Evolutionary conservation across 2,797 vertebrate species (phyloP).

Genomic region (Lophotriccus pileatus): DNA sequence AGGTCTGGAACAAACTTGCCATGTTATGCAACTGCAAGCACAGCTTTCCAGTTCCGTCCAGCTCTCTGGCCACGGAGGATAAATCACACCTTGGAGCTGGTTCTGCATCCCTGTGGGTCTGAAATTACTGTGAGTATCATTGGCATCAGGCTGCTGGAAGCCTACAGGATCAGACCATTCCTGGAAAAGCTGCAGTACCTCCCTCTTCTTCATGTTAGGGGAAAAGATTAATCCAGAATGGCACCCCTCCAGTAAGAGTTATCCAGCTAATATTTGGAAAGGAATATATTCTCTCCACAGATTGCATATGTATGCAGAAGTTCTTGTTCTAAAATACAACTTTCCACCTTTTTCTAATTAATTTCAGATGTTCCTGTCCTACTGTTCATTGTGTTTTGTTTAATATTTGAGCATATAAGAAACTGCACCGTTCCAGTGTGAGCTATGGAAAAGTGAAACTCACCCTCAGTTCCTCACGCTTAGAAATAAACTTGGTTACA

Average conservation of each 20-base stretch:
- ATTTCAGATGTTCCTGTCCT: not conserved
- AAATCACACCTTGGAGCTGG: slow-evolving; percentile 18
- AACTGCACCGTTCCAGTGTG: not conserved
- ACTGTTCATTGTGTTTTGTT: not conserved
- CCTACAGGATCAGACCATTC: not conserved
- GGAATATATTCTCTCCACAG: not conserved
- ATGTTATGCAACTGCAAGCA: slow-evolving; percentile 47
- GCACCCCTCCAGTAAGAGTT: not conserved
- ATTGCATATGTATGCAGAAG: not conserved
- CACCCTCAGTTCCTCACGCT: not conserved
- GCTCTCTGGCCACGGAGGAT: slow-evolving; percentile 13
- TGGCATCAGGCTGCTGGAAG: not conserved
- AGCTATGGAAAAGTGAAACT: not conserved
- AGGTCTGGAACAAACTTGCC: slow-evolving; percentile 4
- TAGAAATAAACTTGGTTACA: not conserved
- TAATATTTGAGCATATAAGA: not conserved
- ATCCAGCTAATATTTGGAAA: not conserved
- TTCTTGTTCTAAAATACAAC: not conserved
- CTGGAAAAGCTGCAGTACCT: not conserved
- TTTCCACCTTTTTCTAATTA: not conserved
- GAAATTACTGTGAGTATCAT: not conserved
- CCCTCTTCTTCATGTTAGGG: not conserved
- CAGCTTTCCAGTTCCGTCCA: slow-evolving; percentile 38
- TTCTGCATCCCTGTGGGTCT: not conserved
- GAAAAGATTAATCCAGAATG: not conserved